Percentiles rank a stretch among this genome's conserved stretches.
Evolutionary conservation across 2,888 invertebrate genomes (phyloP).

Genomic region (Spilosoma lubricipeda): DNA sequence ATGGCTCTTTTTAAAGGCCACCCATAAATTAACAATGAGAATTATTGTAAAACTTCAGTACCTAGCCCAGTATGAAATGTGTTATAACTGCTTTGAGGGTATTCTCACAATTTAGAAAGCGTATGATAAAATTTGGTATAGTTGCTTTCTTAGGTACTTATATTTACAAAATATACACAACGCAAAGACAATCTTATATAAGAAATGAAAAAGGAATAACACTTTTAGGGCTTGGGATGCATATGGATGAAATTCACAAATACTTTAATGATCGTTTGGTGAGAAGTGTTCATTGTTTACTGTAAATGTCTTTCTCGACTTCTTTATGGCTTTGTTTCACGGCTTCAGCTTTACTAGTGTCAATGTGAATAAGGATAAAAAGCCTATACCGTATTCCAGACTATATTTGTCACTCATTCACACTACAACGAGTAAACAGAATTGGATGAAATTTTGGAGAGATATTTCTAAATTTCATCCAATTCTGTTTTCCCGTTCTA

Average conservation of each 20-base stretch:
- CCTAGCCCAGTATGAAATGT: background rate
- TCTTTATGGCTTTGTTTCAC: no score
- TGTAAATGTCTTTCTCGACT: no score
- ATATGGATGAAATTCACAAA: background rate
- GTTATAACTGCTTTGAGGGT: background rate
- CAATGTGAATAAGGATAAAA: no score
- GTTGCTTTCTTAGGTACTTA: background rate
- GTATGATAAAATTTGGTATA: background rate
- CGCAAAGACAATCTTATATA: background rate
- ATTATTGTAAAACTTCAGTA: background rate
- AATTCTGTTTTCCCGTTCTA: no score
- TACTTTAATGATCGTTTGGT: slow-evolving; percentile 9
- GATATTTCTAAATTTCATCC: no score
- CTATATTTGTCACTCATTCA: no score
- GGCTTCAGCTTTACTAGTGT: no score
- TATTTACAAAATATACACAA: background rate
- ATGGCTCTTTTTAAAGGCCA: background rate
- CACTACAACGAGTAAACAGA: no score
- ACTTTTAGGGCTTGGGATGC: slow-evolving; percentile 4
- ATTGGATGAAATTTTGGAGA: no score
- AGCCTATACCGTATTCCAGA: no score
- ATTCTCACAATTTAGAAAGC: background rate
- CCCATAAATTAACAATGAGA: background rate
- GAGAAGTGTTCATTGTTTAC: background rate
- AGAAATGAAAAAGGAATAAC: background rate